A percentile compares a stretch with the other conserved stretches of the same genome.
Conservation (phyloP, 2,888 invertebrate species). For the Drosophila subsilvestris region DNA sequence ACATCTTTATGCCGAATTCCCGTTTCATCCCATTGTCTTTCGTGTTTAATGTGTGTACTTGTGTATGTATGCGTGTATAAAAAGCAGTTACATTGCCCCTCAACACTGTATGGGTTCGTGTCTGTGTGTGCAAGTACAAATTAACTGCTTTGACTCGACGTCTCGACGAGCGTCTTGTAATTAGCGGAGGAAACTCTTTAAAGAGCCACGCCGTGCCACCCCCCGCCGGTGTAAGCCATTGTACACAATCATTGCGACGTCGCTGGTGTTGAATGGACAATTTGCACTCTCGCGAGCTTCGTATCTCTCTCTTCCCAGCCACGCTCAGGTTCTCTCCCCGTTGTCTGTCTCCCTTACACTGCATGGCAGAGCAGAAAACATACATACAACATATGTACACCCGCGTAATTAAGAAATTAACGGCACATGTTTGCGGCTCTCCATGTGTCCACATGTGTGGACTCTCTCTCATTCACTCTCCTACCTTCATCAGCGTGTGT, state of each 20-base stretch:
- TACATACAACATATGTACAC: conserved; percentile 33
- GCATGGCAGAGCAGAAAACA: conserved; percentile 29
- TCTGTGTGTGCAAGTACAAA: conserved; percentile 50
- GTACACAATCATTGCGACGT: conserved; percentile 47
- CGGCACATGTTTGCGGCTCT: conserved; percentile 75
- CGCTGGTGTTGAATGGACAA: conserved; percentile 38
- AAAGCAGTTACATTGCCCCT: conserved; percentile 48
- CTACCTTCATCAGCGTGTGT: conserved; percentile 32
- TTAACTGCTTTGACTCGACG: conserved; percentile 73
- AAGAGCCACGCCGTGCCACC: conserved; percentile 16
- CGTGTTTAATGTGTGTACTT: conserved; percentile 12
- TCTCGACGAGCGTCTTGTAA: conserved; percentile 35
- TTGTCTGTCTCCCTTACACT: conserved; percentile 21
- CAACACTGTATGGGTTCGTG: neutral
- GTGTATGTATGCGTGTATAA: conserved; percentile 29
- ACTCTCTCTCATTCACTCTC: conserved; percentile 5
- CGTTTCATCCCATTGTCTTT: conserved; percentile 3
- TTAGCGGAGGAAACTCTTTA: conserved; percentile 56
- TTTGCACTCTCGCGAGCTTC: conserved; percentile 47
- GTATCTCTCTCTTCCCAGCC: conserved; percentile 17
- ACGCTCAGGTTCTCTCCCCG: conserved; percentile 20
- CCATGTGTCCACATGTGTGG: conserved; percentile 49
- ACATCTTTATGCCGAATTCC: neutral
- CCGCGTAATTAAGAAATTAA: conserved; percentile 78
- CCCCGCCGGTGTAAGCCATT: conserved; percentile 7